A percentile compares a stretch with the other conserved stretches of the same genome.
These are phyloP conservation scores for Orthonevra nobilis DNA, from an alignment of 2,888 invertebrate species.

Conservation along the genomic window DNA sequence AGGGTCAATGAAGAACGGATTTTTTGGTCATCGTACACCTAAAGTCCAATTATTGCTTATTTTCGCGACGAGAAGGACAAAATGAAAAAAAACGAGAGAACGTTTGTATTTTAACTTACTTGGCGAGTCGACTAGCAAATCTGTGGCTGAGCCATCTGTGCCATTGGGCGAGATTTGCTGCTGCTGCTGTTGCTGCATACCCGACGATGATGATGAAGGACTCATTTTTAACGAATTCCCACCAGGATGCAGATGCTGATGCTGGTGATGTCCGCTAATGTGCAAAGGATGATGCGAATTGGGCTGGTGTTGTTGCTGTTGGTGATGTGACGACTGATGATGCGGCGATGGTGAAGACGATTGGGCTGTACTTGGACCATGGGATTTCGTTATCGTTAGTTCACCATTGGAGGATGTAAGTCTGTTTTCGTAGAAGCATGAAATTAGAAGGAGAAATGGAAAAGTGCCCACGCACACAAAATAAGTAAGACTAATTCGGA, in stretches of 20 bases:
- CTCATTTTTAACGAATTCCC: constrained; percentile 83
- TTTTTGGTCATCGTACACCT: not conserved
- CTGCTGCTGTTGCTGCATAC: constrained; percentile 77
- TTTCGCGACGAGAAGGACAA: constrained; percentile 71
- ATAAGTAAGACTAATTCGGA: constrained; percentile 53
- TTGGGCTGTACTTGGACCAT: constrained; percentile 81
- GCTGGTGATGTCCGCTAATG: constrained; percentile 73
- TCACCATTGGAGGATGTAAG: constrained; percentile 89
- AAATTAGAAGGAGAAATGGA: constrained; percentile 69
- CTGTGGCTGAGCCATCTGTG: constrained; percentile 83
- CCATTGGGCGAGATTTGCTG: constrained; percentile 83
- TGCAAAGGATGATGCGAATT: constrained; percentile 65
- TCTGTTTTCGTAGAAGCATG: constrained; percentile 79
- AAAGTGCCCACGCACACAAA: constrained; percentile 24
- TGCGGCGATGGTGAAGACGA: constrained; percentile 74
- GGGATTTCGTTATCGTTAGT: constrained; percentile 90
- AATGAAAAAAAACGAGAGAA: constrained; percentile 27
- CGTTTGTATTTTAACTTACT: constrained; percentile 84
- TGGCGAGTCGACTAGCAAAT: constrained; percentile 90
- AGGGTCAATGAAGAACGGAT: not conserved
- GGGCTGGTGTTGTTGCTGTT: constrained; percentile 61
- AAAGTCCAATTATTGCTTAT: constrained; percentile 91
- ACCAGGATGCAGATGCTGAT: constrained; percentile 80
- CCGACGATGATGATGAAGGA: constrained; percentile 81
- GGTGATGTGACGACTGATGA: constrained; percentile 67